Base-by-base conservation (phyloP, 2,797 vertebrate species). In the Leptoclinus maculatus region DNA sequence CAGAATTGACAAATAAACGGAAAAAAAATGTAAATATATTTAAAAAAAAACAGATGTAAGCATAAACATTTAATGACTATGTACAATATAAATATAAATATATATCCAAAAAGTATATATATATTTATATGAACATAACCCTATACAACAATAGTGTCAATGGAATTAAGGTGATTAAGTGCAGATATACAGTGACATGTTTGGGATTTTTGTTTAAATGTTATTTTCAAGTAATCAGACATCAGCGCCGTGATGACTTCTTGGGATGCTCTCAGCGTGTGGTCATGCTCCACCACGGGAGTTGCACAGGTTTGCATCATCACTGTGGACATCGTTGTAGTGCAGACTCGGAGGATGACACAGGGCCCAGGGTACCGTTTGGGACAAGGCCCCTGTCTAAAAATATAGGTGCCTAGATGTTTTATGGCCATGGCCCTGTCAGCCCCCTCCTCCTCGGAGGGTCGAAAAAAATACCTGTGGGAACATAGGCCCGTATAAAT, bases 361-460 rank as follows among this genome's bases (percentile, higher is more conserved):
- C 36, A 62, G 8, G 14, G 25, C 17, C 17, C 45, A 17, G 25
- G 41, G 14, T 68, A 43, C 34, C 36, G 32, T 68, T 36, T 5
- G 23, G 59, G 63, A 83, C 56, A 62, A 34, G 65, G 7, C 14
- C 43, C 3, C 23, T 21, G 14, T 78, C 80, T 80, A 78, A 72
- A 78, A 75, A 77, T 78, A 80, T 8, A 65, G 5, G 12, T 34
- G 19, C 29, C 38, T 57, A 34, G 58, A 41, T 68, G n/a, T 43
- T 57, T 74, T 29, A 53, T 72, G 32, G 27, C 36, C 32, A 49
- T 57, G 29, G 25, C 38, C 56, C 54, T 51, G 23, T n/a, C 29
- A 54, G 5, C 25, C 51, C 47, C 38, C 49, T 45, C 38, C 49
- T 45, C 36, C 67, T 62, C 19, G 23, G 17, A n/a, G 4, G 9